These are phyloP conservation scores for Keiferia lycopersicella DNA, from an alignment of 2,888 invertebrate species.

Conservation along the genomic window DNA sequence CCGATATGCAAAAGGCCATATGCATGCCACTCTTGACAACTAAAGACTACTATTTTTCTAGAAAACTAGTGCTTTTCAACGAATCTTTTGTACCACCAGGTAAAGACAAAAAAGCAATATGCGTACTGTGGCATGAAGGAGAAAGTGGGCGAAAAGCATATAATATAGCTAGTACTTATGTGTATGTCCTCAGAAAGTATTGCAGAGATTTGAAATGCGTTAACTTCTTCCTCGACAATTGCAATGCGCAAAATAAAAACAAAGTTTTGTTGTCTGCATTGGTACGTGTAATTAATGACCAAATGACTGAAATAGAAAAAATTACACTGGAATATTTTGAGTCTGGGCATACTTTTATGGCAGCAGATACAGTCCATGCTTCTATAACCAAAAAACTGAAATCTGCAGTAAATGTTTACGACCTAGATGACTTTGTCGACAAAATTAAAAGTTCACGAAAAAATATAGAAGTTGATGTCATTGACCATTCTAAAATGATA, in stretches of 20 bases:
- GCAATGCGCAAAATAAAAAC: conserved; percentile 15
- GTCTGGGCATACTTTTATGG: neutral
- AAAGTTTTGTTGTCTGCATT: no score
- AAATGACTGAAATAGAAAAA: neutral
- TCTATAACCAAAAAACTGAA: neutral
- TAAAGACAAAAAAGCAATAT: conserved; percentile 22
- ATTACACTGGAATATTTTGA: conserved; percentile 2
- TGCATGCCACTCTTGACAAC: conserved; percentile 29
- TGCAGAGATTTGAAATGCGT: conserved; percentile 20
- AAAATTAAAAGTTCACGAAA: conserved; percentile 32
- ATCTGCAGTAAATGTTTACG: conserved; percentile 23
- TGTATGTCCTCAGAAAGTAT: conserved; percentile 27
- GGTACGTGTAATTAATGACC: conserved; percentile 13
- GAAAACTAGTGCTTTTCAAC: conserved; percentile 31
- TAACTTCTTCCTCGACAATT: conserved; percentile 29
- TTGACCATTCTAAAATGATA: neutral
- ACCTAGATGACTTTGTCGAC: conserved; percentile 25
- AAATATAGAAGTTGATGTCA: conserved; percentile 31
- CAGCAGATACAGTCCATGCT: neutral
- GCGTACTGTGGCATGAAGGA: conserved; percentile 18
- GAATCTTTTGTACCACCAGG: conserved; percentile 30
- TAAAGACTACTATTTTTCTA: conserved; percentile 30
- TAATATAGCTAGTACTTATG: neutral
- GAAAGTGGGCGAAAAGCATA: no score
- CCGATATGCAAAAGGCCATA: conserved; percentile 9